Conservation (phyloP, 2,888 invertebrate species). For the Andrena dorsata region DNA sequence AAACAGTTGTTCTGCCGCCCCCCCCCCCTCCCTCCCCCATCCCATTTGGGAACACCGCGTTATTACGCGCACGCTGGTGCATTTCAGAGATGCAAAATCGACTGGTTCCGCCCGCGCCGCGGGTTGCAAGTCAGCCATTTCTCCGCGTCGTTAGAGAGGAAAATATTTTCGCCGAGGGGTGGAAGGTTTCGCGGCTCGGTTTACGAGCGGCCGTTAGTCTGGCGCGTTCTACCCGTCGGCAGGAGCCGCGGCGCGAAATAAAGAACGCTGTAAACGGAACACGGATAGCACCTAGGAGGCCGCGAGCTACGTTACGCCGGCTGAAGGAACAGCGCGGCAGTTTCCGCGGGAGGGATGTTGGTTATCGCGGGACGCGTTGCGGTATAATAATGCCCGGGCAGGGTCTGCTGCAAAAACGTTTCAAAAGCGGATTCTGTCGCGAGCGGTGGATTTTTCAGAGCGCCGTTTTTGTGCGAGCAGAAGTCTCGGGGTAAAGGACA, state of each 20-base stretch:
- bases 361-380: not conserved
- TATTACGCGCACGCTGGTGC: too few relatives aligned
- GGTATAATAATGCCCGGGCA: not conserved
- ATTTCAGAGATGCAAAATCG: not conserved
- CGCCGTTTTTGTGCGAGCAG: too few relatives aligned
- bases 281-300: slow-evolving; percentile 7
- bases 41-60: too few relatives aligned
- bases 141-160: slow-evolving; percentile 13
- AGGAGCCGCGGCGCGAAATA: slow-evolving; percentile 23
- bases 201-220: slow-evolving; percentile 41
- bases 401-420: too few relatives aligned
- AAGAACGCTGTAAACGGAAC: slow-evolving; percentile 46
- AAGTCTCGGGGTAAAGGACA: too few relatives aligned
- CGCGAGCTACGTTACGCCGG: not conserved
- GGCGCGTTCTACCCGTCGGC: slow-evolving; percentile 5
- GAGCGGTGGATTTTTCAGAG: not conserved
- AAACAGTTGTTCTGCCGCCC: not conserved
- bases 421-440: not conserved
- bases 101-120: not conserved
- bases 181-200: slow-evolving; percentile 6
- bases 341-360: not conserved
- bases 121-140: not conserved
- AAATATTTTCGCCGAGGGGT: slow-evolving; percentile 21
- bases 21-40: too few relatives aligned
- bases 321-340: not conserved